Percentiles rank a stretch among this genome's conserved stretches.
Conservation (phyloP, 2,888 invertebrate species). For the Prionchulus punctatus region DNA sequence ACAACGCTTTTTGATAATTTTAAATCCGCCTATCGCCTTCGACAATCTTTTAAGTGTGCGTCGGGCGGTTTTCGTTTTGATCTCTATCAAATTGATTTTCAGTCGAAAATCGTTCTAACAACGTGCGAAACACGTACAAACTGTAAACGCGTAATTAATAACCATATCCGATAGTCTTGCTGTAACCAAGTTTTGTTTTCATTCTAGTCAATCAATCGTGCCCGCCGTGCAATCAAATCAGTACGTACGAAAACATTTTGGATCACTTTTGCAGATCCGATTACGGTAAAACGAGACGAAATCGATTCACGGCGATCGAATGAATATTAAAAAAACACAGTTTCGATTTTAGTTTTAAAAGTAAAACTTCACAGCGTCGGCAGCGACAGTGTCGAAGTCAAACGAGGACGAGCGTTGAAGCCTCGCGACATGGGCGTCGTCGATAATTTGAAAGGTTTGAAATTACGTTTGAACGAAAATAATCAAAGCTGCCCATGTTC, state of each 20-base stretch:
- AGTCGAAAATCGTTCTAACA: too few relatives aligned
- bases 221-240: conserved; percentile 42
- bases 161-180: neutral
- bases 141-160: too few relatives aligned
- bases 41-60: too few relatives aligned
- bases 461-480: neutral
- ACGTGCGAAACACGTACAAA: too few relatives aligned
- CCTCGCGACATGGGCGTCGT: conserved; percentile 13
- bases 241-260: conserved; percentile 46
- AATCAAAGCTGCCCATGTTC: conserved; percentile 7
- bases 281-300: too few relatives aligned
- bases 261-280: conserved; percentile 45
- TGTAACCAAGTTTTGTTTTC: conserved; percentile 1
- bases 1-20: too few relatives aligned
- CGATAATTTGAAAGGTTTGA: conserved; percentile 2
- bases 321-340: too few relatives aligned
- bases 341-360: conserved; percentile 22
- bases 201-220: conserved; percentile 28
- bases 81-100: too few relatives aligned
- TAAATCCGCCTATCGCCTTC: too few relatives aligned
- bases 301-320: too few relatives aligned
- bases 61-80: too few relatives aligned
- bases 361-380: conserved; percentile 18
- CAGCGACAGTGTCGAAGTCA: conserved; percentile 18
- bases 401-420: conserved; percentile 21